A percentile compares a stretch with the other conserved stretches of the same genome.
phyloP scores from a whole-genome alignment of 2,797 vertebrate genomes.

The Gallinago stenura region DNA sequence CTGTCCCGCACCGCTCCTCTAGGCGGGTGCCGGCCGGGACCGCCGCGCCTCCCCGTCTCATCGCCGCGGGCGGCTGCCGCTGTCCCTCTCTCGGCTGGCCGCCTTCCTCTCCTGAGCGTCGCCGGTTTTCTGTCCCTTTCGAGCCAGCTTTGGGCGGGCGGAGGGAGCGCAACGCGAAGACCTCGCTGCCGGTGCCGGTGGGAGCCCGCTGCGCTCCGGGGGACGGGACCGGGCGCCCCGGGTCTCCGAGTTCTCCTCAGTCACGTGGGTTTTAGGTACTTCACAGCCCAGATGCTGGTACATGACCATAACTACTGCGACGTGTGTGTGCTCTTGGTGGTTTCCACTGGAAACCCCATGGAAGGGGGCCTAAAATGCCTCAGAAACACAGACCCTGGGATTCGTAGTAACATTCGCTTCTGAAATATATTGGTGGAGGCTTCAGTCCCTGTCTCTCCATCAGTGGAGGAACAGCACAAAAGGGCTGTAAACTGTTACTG shows the following conservation, averaged over 20 bases:
- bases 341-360: slow-evolving; percentile 62
- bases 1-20: background rate
- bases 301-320: accelerated
- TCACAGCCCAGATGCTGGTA: accelerated
- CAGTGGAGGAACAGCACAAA: background rate
- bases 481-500: background rate
- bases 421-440: accelerated
- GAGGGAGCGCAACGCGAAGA: accelerated
- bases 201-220: accelerated
- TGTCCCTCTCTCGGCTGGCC: background rate
- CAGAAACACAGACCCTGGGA: background rate
- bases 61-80: accelerated
- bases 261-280: background rate
- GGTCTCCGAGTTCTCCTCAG: background rate
- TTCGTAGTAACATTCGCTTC: accelerated
- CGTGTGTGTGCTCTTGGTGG: background rate
- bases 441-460: background rate
- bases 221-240: no score
- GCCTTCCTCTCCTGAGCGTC: accelerated
- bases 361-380: background rate
- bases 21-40: background rate
- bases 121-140: accelerated
- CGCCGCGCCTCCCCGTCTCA: background rate
- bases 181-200: background rate
- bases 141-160: accelerated